Evolutionary conservation across 2,797 vertebrate species (phyloP), one percentile per base, ranked within the genome.

Genomic region (Clamator glandarius): DNA sequence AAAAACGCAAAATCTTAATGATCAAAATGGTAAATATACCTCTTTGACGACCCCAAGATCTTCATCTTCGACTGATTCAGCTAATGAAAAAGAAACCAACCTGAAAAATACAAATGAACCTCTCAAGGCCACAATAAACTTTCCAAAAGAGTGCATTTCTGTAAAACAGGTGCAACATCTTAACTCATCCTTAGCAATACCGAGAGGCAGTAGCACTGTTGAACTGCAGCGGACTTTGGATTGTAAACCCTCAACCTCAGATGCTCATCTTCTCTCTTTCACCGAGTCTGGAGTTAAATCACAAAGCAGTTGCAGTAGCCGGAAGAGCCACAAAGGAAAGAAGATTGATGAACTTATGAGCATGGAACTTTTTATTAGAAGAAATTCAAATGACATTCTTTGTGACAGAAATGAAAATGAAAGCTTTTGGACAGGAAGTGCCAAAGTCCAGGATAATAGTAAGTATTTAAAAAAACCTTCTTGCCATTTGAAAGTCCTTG

Each of bases 371-470:
- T 90, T 96, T 68, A 94, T 83, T 69, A 95, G 86, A 62, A 94
- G 96, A 78, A 96, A 95, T 79, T 92, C 95, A 82, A 97, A 90
- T 90, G 97, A 96, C 11, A 42, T 92, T 55, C 86, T 95, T 46
- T 88, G 57, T 68, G 94, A 96, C 55, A 97, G 85, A 93, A 87
- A n/a, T 78, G 97, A 97, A 64, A 95, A 55, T 39, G 97, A 98
- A 92, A 96, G 51, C 87, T 95, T 93, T 86, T 97, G 96, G 95
- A 92, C 94, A 86, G 97, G 96, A 92, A 96, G 84, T 93, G 87
- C 90, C 92, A 98, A 98, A 92, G 61, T 94, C 79, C 97, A 97
- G 72, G 97, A 96, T 82, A 97, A 96, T 18, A 95, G 98, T 97
- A 84, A 98, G 98, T 97, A 35, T 84, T 87, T 70, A 19, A 41